Conservation (phyloP, 2,113 vertebrate species). For the Campylomormyrus numenius region DNA sequence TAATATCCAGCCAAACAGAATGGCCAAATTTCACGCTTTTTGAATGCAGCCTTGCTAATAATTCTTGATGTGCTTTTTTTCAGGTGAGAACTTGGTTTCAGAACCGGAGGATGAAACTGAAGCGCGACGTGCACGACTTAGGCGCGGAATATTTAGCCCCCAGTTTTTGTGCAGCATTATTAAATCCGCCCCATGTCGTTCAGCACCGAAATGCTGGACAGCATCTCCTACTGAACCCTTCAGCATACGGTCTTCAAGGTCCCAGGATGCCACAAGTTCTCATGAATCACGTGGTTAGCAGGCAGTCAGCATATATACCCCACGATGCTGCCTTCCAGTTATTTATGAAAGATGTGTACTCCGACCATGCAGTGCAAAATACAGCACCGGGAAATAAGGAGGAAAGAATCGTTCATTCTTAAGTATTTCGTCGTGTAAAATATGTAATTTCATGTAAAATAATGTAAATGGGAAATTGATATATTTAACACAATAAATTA, state of each 20-base stretch:
- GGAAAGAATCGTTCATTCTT: neutral
- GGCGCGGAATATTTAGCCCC: constrained; percentile 54
- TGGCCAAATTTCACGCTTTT: neutral
- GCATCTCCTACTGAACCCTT: constrained; percentile 30
- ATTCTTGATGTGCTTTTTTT: neutral
- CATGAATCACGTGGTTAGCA: constrained; percentile 29
- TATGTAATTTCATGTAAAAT: neutral
- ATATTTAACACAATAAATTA: neutral
- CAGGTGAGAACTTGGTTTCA: constrained; percentile 84
- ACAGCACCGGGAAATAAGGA: neutral
- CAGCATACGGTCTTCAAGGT: constrained; percentile 30
- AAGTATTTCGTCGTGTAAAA: neutral
- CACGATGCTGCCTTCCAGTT: constrained; percentile 38
- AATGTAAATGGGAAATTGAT: neutral
- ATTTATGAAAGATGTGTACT: constrained; percentile 37
- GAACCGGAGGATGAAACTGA: constrained; percentile 82
- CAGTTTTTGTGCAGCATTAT: constrained; percentile 32
- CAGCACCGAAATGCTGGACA: constrained; percentile 46
- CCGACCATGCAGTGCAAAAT: neutral
- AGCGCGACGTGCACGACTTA: constrained; percentile 68
- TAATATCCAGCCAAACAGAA: neutral
- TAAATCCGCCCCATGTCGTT: constrained; percentile 33
- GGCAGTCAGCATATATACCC: neutral
- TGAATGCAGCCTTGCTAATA: neutral
- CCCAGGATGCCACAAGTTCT: constrained; percentile 37